Conservation (phyloP, 2,797 vertebrate genomes). For the Thunnus albacares region DNA sequence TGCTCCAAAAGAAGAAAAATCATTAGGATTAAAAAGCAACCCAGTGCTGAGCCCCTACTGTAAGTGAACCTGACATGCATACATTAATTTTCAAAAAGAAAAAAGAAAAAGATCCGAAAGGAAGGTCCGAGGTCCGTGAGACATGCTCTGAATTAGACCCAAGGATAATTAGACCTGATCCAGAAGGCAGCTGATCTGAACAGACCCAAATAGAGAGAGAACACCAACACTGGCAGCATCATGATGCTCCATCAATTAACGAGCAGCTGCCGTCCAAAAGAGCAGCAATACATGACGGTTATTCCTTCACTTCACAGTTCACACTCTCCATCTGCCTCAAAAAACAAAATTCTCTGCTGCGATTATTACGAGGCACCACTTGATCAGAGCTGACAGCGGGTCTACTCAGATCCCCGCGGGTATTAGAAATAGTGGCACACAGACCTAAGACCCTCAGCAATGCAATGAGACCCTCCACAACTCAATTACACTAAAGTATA, state of each 20-base stretch:
- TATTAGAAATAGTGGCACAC: neutral
- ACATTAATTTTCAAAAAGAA: neutral
- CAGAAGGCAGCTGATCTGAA: neutral
- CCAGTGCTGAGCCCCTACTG: neutral
- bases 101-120: neutral
- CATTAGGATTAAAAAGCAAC: neutral
- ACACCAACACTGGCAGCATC: conserved; percentile 22
- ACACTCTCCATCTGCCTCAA: conserved; percentile 26
- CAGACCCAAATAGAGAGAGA: conserved; percentile 2
- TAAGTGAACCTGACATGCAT: neutral
- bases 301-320: conserved; percentile 27
- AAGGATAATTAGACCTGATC: neutral
- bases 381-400: conserved; percentile 8
- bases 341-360: conserved; percentile 18
- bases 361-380: conserved; percentile 3
- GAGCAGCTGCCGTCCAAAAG: conserved; percentile 42
- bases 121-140: neutral
- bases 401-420: neutral
- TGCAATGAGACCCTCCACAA: neutral
- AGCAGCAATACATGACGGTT: conserved; percentile 33
- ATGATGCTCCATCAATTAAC: conserved; percentile 31
- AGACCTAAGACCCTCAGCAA: neutral
- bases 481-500: neutral
- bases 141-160: neutral
- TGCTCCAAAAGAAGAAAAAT: neutral